Conservation (phyloP, 2,888 invertebrate species). For the Beris morrisii region DNA sequence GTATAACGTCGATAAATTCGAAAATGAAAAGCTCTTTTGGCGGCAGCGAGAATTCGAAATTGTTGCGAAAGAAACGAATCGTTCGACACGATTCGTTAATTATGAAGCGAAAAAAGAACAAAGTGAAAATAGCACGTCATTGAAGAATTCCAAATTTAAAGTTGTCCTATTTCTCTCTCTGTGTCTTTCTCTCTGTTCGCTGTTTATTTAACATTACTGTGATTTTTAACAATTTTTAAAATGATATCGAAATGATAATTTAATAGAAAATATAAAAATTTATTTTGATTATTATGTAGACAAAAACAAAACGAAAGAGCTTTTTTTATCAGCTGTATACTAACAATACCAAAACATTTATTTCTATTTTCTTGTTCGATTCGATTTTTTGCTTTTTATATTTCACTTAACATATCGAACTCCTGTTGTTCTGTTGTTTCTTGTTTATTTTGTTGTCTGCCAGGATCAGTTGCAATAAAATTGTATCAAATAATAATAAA, state of each 20-base stretch:
- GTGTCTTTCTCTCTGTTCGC: too few relatives aligned
- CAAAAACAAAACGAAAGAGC: background rate
- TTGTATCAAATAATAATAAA: too few relatives aligned
- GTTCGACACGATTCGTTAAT: conserved; percentile 33
- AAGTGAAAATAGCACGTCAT: conserved; percentile 33
- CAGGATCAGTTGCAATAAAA: too few relatives aligned
- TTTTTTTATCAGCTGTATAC: background rate
- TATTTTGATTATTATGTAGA: conserved; percentile 18
- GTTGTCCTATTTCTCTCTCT: too few relatives aligned
- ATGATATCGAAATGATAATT: background rate
- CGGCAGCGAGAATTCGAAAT: conserved; percentile 32
- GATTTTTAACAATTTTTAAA: conserved; percentile 29
- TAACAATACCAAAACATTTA: background rate
- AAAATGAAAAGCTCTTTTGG: conserved; percentile 32
- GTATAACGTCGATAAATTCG: conserved; percentile 2
- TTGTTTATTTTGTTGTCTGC: too few relatives aligned
- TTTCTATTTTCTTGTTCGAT: background rate
- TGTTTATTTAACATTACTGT: conserved; percentile 30
- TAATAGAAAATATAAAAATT: background rate
- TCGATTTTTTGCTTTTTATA: background rate
- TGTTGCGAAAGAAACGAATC: conserved; percentile 32
- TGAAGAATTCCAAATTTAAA: conserved; percentile 9
- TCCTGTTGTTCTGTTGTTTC: too few relatives aligned
- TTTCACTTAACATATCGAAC: too few relatives aligned
- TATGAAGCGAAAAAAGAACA: conserved; percentile 36